Evolutionary conservation across 2,113 vertebrate genomes (phyloP).

Genomic region (Oostethus manadensis): DNA sequence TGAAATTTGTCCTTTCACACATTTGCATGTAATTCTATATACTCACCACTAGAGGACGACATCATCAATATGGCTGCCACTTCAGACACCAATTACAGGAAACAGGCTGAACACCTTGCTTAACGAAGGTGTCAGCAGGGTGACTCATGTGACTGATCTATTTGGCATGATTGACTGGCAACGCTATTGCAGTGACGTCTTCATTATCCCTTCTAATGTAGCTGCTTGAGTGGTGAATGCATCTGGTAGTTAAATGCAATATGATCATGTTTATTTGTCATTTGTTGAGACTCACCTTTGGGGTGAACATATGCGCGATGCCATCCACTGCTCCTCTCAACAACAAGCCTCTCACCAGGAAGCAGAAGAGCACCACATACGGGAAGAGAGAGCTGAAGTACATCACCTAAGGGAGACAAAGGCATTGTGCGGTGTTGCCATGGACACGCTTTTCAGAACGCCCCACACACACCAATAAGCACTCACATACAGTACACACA

Average conservation of each 20-base stretch:
- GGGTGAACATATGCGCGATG: conserved; percentile 97
- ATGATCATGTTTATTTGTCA: neutral
- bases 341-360: conserved; percentile 88
- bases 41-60: conserved; percentile 55
- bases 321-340: conserved; percentile 90
- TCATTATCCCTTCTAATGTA: neutral
- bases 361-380: conserved; percentile 95
- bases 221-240: too few species aligned
- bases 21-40: neutral
- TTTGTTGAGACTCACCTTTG: conserved; percentile 78
- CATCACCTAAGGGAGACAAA: conserved; percentile 82
- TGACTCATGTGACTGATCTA: conserved; percentile 9
- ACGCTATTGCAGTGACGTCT: neutral
- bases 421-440: conserved; percentile 41
- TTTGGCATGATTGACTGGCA: neutral
- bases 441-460: conserved; percentile 38
- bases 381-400: conserved; percentile 99
- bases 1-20: too few species aligned
- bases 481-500: neutral
- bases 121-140: conserved; percentile 13
- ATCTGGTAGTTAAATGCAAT: too few species aligned
- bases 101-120: conserved; percentile 1
- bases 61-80: neutral
- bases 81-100: neutral
- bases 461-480: conserved; percentile 19